phyloP scores from a whole-genome alignment of 2,888 invertebrate species.

The Heliconius ethilla region DNA sequence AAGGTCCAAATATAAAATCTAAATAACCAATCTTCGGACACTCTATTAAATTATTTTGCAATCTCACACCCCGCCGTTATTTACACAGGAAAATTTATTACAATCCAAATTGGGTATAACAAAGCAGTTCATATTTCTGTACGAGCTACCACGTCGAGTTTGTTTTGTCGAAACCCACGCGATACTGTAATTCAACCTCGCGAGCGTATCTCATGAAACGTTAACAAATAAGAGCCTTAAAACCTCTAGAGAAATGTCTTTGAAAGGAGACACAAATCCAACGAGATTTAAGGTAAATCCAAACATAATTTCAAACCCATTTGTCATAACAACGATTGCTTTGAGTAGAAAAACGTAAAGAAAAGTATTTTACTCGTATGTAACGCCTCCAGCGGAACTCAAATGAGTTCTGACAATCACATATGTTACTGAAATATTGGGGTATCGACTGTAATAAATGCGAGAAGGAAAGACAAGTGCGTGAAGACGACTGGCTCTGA shows the following conservation, averaged over 20 bases:
- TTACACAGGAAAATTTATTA: constrained; percentile 41
- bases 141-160: constrained; percentile 23
- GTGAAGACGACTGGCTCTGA: constrained; percentile 24
- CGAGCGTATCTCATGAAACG: constrained; percentile 31
- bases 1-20: neutral
- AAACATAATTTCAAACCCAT: constrained; percentile 37
- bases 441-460: constrained; percentile 39
- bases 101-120: constrained; percentile 42
- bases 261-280: constrained; percentile 33
- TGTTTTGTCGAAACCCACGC: constrained; percentile 33
- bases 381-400: constrained; percentile 30
- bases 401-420: constrained; percentile 39
- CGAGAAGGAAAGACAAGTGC: constrained; percentile 32
- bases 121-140: constrained; percentile 42
- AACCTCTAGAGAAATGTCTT: constrained; percentile 36
- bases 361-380: constrained; percentile 22
- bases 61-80: constrained; percentile 28
- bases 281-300: constrained; percentile 26
- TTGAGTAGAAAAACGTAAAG: constrained; percentile 26
- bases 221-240: constrained; percentile 32
- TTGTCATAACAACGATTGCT: constrained; percentile 40
- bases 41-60: constrained; percentile 24
- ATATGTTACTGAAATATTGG: constrained; percentile 39
- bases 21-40: neutral
- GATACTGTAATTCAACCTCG: constrained; percentile 31